Evolutionary conservation across 23 tunicate species (phyloP), one percentile per base, ranked within the genome.

Genomic region (Pegea sp.): DNA sequence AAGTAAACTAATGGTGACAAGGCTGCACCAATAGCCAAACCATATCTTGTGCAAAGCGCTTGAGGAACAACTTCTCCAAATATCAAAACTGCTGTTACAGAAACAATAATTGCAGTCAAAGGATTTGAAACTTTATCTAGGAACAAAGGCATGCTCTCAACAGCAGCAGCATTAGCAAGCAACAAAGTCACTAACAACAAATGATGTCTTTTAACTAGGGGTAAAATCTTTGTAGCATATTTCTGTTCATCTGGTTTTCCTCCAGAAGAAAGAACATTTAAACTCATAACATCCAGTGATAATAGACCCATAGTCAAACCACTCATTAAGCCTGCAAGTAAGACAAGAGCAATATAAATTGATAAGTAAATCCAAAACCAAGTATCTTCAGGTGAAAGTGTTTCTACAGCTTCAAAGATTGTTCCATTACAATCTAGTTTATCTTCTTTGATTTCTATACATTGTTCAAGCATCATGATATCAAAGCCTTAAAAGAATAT

Each of bases 11-110:
- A 27, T 26, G 84, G 84, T 23, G 95, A 84, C 20, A 84, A 42
- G 31, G 65, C 48, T 6, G 95, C 66, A 18, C 95, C 95, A 44
- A 84, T 84, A 18, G 95, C 95, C 30, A 84, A 76, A 5, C 95
- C 95, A 74, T 67, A 84, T 34, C 95, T 63, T 31, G 95, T 84
- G 59, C 76, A 73, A 24, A 84, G 19, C 5, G 95, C 95, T 67
- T 84, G 95, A 3, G 95, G 95, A 2, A 84, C 67, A 13, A 84
- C 95, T 84, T 84, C 95, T 26, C 95, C 95, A 68, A 84, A 84
- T 21, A 84, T 68, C 18, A 84, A 52, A 52, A 84, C 95, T 3
- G 95, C 95, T 2, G 95, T 84, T 7, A 84, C 95, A 3, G 95
- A 84, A 0, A 84, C 84, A 44, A 84, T 61, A 20, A 84, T 84